Conservation (phyloP, 2,113 vertebrate species). For the Enhydra lutris region DNA sequence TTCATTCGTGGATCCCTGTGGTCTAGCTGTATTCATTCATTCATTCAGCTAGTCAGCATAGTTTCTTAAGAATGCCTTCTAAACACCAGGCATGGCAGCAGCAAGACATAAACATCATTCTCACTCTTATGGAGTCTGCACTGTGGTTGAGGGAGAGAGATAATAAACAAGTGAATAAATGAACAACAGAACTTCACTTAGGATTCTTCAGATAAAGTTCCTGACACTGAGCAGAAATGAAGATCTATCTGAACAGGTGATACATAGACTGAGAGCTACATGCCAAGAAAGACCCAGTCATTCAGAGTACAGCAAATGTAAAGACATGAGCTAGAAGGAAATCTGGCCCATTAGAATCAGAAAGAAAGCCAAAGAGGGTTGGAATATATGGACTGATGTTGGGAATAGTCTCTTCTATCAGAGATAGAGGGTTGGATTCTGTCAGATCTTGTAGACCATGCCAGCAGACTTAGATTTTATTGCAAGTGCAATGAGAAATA, state of each 20-base stretch:
- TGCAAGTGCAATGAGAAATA: not conserved
- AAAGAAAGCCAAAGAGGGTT: not conserved
- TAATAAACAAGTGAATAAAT: not conserved
- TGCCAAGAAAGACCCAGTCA: not conserved
- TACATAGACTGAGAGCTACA: not conserved
- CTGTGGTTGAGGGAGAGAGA: not conserved
- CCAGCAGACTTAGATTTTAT: not conserved
- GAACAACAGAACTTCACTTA: not conserved
- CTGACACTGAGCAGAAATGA: not conserved
- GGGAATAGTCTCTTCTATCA: too few relatives aligned
- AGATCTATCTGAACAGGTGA: not conserved
- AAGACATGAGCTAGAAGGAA: not conserved
- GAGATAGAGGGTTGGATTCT: not conserved
- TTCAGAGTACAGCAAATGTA: not conserved
- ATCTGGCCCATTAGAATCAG: not conserved
- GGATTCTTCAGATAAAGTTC: not conserved
- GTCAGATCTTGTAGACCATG: not conserved
- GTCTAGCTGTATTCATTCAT: not conserved
- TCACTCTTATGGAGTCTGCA: not conserved
- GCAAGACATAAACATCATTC: not conserved
- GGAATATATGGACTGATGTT: rapidly evolving
- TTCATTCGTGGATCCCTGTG: not conserved
- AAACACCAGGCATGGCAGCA: not conserved
- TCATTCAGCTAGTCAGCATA: not conserved
- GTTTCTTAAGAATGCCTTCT: not conserved